These are phyloP conservation scores for Aleiodes sp. DNA, from an alignment of 1,140 invertebrate genomes.

Conservation along the genomic window DNA sequence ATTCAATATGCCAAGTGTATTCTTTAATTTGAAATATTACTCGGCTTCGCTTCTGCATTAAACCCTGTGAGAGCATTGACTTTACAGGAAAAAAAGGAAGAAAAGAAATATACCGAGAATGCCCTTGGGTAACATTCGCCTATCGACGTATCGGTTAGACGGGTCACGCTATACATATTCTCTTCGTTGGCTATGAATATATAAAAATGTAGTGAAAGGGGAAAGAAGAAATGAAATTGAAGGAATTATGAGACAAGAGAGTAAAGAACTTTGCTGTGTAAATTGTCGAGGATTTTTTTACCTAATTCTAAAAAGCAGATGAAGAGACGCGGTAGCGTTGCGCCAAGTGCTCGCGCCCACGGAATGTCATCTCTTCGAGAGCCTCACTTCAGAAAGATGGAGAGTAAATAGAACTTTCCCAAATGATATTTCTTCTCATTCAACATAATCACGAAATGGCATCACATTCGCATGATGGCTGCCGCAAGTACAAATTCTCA, in stretches of 20 bases:
- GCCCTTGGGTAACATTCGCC: background rate
- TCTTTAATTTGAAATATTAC: constrained; percentile 16
- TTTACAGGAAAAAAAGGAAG: constrained; percentile 4
- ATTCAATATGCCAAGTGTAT: constrained; percentile 18
- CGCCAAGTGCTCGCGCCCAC: too few relatives aligned
- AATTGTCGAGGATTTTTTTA: too few relatives aligned
- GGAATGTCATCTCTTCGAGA: too few relatives aligned
- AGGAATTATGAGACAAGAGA: background rate
- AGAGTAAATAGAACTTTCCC: too few relatives aligned
- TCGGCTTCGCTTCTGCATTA: background rate
- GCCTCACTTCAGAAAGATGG: too few relatives aligned
- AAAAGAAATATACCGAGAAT: background rate
- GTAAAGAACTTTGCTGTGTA: background rate
- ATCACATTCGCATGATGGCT: too few relatives aligned
- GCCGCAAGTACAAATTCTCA: too few relatives aligned
- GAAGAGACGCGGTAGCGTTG: too few relatives aligned
- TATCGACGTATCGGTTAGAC: constrained; percentile 13
- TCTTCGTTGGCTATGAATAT: background rate
- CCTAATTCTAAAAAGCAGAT: too few relatives aligned
- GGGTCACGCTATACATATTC: background rate
- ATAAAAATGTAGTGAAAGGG: background rate
- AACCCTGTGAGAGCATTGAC: background rate
- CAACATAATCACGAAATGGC: too few relatives aligned
- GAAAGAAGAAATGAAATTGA: background rate
- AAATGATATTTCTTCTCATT: too few relatives aligned